A percentile compares a stretch with the other conserved stretches of the same genome.
phyloP scores from a whole-genome alignment of 1,140 invertebrate species.

The Aphidius gifuensis region DNA sequence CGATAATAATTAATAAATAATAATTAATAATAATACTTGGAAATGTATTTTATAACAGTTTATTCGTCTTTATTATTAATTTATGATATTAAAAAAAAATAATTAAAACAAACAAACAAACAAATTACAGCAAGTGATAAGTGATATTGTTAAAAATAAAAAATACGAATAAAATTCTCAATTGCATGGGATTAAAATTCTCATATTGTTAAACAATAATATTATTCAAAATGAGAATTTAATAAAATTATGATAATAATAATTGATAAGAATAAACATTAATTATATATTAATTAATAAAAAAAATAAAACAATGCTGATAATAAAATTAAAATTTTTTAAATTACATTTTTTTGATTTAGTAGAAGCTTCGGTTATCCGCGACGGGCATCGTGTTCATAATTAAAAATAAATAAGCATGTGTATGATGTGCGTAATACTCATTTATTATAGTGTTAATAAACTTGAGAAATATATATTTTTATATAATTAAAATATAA shows the following conservation, averaged over 20 bases:
- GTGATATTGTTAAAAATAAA: constrained; percentile 55
- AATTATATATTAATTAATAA: constrained; percentile 22
- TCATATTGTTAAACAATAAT: constrained; percentile 4
- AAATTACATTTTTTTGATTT: constrained; percentile 46
- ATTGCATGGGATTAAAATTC: too few species aligned
- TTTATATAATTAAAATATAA: constrained; percentile 56
- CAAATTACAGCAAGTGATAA: constrained; percentile 52
- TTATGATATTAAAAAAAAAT: constrained; percentile 35
- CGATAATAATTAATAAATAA: constrained; percentile 39
- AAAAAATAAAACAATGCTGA: constrained; percentile 17
- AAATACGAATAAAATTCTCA: constrained; percentile 3
- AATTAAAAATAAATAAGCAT: constrained; percentile 25
- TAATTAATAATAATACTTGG: constrained; percentile 44
- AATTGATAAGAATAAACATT: constrained; percentile 7
- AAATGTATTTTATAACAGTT: constrained; percentile 58
- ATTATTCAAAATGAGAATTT: constrained; percentile 18
- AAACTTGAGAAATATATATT: constrained; percentile 54
- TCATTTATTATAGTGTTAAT: constrained; percentile 58
- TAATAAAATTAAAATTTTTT: too few species aligned
- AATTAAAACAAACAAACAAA: constrained; percentile 39
- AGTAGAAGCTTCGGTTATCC: constrained; percentile 54
- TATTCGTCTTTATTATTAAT: constrained; percentile 49
- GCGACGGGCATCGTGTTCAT: constrained; percentile 55
- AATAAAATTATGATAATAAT: constrained; percentile 23
- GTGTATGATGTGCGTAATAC: constrained; percentile 53